phyloP scores from a whole-genome alignment of 1,140 invertebrate genomes.

The Calycopis cecrops region DNA sequence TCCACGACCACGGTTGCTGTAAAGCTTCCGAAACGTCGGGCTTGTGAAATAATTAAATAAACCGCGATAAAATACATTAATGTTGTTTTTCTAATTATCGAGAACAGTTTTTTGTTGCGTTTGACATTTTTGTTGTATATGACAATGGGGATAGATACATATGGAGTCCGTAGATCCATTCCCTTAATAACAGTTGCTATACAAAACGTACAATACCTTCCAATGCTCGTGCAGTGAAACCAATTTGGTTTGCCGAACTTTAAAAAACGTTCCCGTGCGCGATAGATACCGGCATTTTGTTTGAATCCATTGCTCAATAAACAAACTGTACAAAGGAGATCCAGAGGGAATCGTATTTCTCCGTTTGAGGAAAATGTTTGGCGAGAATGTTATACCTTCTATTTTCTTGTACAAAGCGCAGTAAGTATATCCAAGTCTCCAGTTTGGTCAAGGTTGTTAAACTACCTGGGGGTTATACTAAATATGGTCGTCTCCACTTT shows the following conservation, averaged over 20 bases:
- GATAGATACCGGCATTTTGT: conserved; percentile 37
- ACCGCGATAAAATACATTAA: too few species aligned
- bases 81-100: too few species aligned
- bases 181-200: too few species aligned
- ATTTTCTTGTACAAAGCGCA: conserved; percentile 22
- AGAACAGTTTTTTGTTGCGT: too few species aligned
- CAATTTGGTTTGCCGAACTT: conserved; percentile 46
- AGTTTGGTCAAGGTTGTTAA: conserved; percentile 7
- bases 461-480: not conserved
- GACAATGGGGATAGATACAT: too few species aligned
- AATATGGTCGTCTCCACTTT: not conserved
- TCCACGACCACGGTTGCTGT: too few species aligned
- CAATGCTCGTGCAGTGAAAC: conserved; percentile 28
- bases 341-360: conserved; percentile 45
- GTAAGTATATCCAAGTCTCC: not conserved
- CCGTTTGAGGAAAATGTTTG: conserved; percentile 49
- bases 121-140: too few species aligned
- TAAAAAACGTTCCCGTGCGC: conserved; percentile 36
- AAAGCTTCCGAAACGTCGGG: too few species aligned
- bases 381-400: conserved; percentile 36
- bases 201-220: conserved; percentile 24
- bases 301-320: conserved; percentile 46
- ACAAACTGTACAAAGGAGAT: conserved; percentile 48
- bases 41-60: too few species aligned
- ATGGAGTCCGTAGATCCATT: too few species aligned